These are phyloP conservation scores for Nibea albiflora DNA, from an alignment of 2,113 vertebrate genomes.

Conservation along the genomic window DNA sequence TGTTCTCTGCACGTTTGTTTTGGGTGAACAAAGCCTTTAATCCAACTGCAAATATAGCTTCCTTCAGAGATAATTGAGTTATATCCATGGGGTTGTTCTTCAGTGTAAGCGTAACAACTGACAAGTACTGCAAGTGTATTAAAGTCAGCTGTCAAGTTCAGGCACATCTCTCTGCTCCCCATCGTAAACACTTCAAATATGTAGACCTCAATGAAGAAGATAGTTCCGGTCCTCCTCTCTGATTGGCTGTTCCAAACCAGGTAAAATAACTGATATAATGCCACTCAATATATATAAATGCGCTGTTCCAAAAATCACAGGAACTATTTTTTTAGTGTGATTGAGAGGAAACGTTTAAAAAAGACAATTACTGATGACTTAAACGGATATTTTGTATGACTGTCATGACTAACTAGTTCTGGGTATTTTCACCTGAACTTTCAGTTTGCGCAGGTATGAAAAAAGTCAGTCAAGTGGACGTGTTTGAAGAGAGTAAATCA, in stretches of 20 bases:
- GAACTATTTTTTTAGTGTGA: neutral
- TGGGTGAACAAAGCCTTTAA: neutral
- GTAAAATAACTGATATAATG: neutral
- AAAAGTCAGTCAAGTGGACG: neutral
- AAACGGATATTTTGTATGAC: neutral
- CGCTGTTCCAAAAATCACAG: neutral
- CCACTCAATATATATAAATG: neutral
- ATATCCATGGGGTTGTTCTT: neutral
- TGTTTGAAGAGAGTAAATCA: neutral
- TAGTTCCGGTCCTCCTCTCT: neutral
- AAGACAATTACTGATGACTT: neutral
- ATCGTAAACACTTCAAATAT: neutral
- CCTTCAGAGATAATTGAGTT: neutral
- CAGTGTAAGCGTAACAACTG: neutral
- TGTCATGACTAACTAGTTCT: neutral
- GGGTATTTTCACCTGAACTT: neutral
- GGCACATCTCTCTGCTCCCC: slow-evolving; percentile 42
- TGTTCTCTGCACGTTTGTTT: neutral
- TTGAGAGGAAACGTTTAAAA: neutral
- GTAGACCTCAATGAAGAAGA: neutral
- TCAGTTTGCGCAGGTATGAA: neutral
- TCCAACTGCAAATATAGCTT: neutral
- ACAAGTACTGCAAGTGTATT: neutral
- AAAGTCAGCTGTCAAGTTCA: slow-evolving; percentile 36
- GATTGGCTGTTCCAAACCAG: slow-evolving; percentile 22